Evolutionary conservation across 2,888 invertebrate genomes (phyloP).

Genomic region (Nezara viridula): DNA sequence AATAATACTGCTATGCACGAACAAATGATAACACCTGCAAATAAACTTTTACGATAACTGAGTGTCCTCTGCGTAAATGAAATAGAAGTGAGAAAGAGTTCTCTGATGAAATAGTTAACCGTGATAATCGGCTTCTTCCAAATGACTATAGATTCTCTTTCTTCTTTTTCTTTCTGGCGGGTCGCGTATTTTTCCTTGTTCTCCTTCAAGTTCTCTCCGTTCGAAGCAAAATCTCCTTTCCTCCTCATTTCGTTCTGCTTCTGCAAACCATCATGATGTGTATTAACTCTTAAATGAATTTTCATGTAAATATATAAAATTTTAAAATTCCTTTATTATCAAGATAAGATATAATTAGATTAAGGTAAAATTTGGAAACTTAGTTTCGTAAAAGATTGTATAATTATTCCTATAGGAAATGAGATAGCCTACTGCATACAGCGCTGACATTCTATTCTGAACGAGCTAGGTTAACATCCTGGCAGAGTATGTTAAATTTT

Average conservation of each 20-base stretch:
- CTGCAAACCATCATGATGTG: slow-evolving; percentile 61
- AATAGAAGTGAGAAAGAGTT: slow-evolving; percentile 76
- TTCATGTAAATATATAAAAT: slow-evolving; percentile 17
- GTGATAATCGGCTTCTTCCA: slow-evolving; percentile 87
- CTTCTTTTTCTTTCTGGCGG: slow-evolving; percentile 59
- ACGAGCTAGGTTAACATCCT: background rate
- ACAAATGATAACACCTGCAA: slow-evolving; percentile 34
- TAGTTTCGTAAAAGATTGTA: background rate
- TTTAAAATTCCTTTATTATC: slow-evolving; percentile 8
- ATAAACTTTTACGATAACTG: slow-evolving; percentile 59
- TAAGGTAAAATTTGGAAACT: background rate
- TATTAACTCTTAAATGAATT: slow-evolving; percentile 51
- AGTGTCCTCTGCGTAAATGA: slow-evolving; percentile 53
- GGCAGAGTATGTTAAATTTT: background rate
- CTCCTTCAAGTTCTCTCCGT: slow-evolving; percentile 60
- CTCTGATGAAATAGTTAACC: slow-evolving; percentile 83
- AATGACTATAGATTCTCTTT: slow-evolving; percentile 74
- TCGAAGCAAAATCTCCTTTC: slow-evolving; percentile 62
- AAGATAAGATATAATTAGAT: background rate
- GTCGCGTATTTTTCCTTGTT: slow-evolving; percentile 33
- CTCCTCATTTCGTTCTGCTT: slow-evolving; percentile 63
- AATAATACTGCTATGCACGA: slow-evolving; percentile 55
- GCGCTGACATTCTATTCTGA: background rate
- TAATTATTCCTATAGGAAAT: background rate
- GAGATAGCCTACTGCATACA: background rate